Evolutionary conservation across 2,888 invertebrate genomes (phyloP).

Genomic region (Gerris lacustris): DNA sequence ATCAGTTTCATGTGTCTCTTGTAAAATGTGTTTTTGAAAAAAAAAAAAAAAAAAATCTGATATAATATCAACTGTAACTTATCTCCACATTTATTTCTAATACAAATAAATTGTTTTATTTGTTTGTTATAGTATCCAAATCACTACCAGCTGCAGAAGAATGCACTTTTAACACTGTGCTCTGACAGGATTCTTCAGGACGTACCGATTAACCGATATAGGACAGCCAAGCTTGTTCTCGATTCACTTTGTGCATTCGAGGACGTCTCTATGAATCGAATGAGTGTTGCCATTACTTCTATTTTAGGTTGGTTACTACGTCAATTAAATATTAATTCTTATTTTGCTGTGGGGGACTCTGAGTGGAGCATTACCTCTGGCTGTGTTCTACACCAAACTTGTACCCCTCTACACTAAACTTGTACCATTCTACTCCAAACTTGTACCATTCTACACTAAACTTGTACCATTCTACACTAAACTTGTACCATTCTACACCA

Average conservation of each 20-base stretch:
- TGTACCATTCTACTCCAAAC: no score
- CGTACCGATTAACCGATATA: slow-evolving; percentile 50
- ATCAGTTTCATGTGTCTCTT: no score
- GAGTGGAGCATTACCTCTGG: no score
- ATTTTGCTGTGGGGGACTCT: background rate
- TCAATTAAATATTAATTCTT: slow-evolving; percentile 17
- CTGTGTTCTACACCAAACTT: no score
- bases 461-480: no score
- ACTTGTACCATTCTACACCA: no score
- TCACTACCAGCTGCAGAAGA: slow-evolving; percentile 49
- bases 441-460: no score
- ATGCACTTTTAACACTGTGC: slow-evolving; percentile 57
- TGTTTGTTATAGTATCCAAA: slow-evolving; percentile 25
- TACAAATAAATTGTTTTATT: background rate
- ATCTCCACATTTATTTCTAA: no score
- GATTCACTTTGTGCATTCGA: slow-evolving; percentile 56
- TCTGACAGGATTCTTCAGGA: slow-evolving; percentile 64
- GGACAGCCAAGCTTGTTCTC: slow-evolving; percentile 57
- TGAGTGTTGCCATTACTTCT: slow-evolving; percentile 69
- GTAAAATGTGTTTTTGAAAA: no score
- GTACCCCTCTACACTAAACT: no score
- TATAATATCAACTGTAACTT: no score
- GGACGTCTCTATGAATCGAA: slow-evolving; percentile 56
- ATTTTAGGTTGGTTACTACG: slow-evolving; percentile 42
- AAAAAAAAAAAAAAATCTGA: no score